Evolutionary conservation across 1,140 invertebrate genomes (phyloP), one percentile per base, ranked within the genome.

Genomic region (Trigoniulus corallinus): DNA sequence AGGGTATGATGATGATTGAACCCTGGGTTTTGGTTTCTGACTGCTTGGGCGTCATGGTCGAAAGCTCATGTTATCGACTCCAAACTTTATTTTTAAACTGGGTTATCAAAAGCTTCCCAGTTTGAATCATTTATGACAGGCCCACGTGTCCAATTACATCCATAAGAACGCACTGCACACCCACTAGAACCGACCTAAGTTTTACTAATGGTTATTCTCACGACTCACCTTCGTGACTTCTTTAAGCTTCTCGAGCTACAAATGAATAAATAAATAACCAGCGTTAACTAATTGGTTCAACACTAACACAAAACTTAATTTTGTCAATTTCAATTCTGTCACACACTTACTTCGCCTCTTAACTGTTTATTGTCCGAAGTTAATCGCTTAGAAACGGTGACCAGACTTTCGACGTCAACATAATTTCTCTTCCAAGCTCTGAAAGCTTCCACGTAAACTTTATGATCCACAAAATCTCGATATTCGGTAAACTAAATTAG

Each of bases 361-460:
- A 49, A 22, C 13, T 49, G 21, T 15, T 18, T 44, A 22, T 49
- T 49, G 27, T 49, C 48, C 4, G 26, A 3, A 10, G 39, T 25
- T 7, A 49, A 22, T 22, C 48, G 13, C 44, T 44, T 49, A 22
- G 7, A 13, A n/a, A 49, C 13, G 7, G 7, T 18, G 3, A 49
- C 72, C 2, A 80, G 58, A 15, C 65, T 70, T 52, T 79, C 76
- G 21, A 86, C 76, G 57, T 86, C 81, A 27, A 86, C 75, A 57
- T 79, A 74, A 51, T 77, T 73, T 44, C 74, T 74, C 51, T 78
- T 76, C 70, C 84, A 88, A 18, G 72, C 69, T 45, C 76, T 73
- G 29, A 86, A 69, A 64, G 87, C 82, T 45, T 63, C 69, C 37
- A 70, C 67, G 1, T 62, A 39, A 49, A 59, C 39, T 56, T 57